Conservation (phyloP, 2,888 invertebrate species). For the Choreutis nemorana region DNA sequence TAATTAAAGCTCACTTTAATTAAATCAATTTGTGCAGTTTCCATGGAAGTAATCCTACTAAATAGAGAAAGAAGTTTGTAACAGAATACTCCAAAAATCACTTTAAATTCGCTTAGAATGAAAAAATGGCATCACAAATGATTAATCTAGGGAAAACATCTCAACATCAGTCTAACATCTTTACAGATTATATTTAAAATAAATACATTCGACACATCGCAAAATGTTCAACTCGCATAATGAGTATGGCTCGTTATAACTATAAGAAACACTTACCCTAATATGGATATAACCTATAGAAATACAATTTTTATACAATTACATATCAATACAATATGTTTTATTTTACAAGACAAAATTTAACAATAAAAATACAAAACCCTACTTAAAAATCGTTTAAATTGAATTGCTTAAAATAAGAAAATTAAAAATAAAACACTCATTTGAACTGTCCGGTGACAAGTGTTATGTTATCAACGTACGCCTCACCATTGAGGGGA, state of each 20-base stretch:
- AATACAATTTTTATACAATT: conserved; percentile 42
- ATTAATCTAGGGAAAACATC: conserved; percentile 13
- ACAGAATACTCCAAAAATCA: conserved; percentile 28
- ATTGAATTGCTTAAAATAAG: conserved; percentile 12
- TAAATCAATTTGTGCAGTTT: conserved; percentile 48
- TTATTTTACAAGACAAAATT: conserved; percentile 41
- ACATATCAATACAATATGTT: conserved; percentile 37
- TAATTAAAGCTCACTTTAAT: too few species aligned
- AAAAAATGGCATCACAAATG: conserved; percentile 6
- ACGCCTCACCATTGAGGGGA: conserved; percentile 29
- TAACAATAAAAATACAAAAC: conserved; percentile 26
- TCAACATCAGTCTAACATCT: conserved; percentile 40
- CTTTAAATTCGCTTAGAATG: conserved; percentile 23
- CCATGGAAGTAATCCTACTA: conserved; percentile 49
- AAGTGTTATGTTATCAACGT: conserved; percentile 20
- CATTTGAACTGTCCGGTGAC: conserved; percentile 43
- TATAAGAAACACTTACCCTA: conserved; percentile 50
- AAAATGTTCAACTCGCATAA: conserved; percentile 48
- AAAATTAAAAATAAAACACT: conserved; percentile 18
- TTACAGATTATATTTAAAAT: conserved; percentile 30
- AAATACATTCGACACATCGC: conserved; percentile 34
- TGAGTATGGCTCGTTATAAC: conserved; percentile 53
- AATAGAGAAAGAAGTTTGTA: conserved; percentile 24
- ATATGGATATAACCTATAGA: conserved; percentile 34
- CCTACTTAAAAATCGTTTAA: conserved; percentile 7